Evolutionary conservation across 2,113 vertebrate species (phyloP).

Genomic region (Salvelinus fontinalis): DNA sequence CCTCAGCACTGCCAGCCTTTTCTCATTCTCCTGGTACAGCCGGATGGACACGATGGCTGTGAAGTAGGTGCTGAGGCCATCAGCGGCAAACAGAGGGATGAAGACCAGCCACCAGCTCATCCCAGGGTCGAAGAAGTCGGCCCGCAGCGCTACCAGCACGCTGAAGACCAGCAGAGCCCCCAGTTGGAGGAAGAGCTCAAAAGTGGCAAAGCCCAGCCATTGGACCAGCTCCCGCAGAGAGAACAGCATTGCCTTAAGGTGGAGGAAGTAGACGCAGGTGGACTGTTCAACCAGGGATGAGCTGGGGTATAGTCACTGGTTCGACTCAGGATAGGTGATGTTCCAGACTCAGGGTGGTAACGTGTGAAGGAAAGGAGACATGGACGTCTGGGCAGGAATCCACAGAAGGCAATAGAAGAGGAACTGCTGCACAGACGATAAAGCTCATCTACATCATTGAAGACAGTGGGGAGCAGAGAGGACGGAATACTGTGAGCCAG

Average conservation of each 20-base stretch:
- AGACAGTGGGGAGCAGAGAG: background rate
- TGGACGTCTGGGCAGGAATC: constrained; percentile 3
- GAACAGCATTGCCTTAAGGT: constrained; percentile 82
- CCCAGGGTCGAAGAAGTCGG: constrained; percentile 71
- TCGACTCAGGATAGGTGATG: constrained; percentile 1
- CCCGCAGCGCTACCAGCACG: constrained; percentile 85
- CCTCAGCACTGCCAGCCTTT: constrained; percentile 89
- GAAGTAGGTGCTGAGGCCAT: constrained; percentile 97
- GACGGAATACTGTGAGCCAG: background rate
- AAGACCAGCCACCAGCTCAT: constrained; percentile 95
- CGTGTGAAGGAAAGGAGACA: background rate
- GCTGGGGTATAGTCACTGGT: constrained; percentile 26
- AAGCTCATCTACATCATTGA: constrained; percentile 55
- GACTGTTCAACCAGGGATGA: constrained; percentile 26
- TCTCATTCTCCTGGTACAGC: constrained; percentile 97
- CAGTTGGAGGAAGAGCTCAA: constrained; percentile 92
- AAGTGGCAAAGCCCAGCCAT: constrained; percentile 95
- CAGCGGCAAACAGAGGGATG: constrained; percentile 90
- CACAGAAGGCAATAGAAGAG: background rate
- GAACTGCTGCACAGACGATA: background rate
- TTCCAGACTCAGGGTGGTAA: constrained; percentile 27
- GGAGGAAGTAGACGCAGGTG: too few relatives aligned
- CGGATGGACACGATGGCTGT: constrained; percentile 97
- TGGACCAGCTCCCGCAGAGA: constrained; percentile 94
- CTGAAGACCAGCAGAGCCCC: constrained; percentile 85